Percentiles rank a stretch among this genome's conserved stretches.
phyloP scores from a whole-genome alignment of 2,797 vertebrate species.

The Peromyscus aztecus region DNA sequence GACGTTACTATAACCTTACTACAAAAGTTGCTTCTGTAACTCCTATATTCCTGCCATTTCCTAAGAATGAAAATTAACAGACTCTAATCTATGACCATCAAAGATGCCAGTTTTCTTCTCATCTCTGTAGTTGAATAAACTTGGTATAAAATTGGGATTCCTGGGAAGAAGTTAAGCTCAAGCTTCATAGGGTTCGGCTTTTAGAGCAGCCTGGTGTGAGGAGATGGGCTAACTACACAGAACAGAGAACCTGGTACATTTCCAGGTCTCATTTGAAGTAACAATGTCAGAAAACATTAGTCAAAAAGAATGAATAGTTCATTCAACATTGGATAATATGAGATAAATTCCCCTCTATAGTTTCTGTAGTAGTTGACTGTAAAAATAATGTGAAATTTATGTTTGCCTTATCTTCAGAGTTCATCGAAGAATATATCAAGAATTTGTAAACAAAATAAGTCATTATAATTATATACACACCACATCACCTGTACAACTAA shows the following conservation, averaged over 20 bases:
- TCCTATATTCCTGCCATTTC: not conserved
- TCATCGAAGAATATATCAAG: not conserved
- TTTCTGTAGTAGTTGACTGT: not conserved
- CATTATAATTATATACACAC: not conserved
- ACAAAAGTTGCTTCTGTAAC: not conserved
- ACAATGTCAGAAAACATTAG: not conserved
- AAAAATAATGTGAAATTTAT: not conserved
- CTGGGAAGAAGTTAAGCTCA: not conserved
- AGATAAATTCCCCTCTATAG: not conserved
- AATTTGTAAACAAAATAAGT: slow-evolving; percentile 8
- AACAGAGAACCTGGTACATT: not conserved
- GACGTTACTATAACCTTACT: not conserved
- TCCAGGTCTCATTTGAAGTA: not conserved
- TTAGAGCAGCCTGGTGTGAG: not conserved
- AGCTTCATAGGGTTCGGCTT: not conserved
- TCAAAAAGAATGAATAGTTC: not conserved
- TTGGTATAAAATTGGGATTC: not conserved
- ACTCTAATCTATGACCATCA: not conserved
- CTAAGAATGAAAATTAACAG: not conserved
- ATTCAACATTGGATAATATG: slow-evolving; percentile 19
- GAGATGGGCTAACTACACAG: not conserved
- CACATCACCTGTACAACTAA: not conserved
- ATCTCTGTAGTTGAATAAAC: not conserved
- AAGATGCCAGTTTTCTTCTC: not conserved
- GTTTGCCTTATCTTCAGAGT: not conserved